These are phyloP conservation scores for Frieseomelitta varia DNA, from an alignment of 1,140 invertebrate genomes.

Conservation along the genomic window DNA sequence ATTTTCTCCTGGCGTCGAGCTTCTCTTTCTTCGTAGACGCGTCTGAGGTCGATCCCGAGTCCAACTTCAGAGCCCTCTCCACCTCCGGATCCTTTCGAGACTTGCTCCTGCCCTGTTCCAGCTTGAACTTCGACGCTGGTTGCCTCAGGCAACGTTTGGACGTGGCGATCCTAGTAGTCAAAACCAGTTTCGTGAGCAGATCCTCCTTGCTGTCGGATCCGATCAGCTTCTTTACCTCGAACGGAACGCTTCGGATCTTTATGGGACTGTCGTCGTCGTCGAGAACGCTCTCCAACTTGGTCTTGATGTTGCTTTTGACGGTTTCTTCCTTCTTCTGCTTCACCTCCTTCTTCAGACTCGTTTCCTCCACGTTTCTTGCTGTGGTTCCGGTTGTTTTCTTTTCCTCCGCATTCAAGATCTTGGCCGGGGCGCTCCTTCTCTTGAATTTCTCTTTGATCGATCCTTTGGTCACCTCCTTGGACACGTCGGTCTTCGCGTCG, in stretches of 20 bases:
- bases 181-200: constrained; percentile 51
- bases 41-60: constrained; percentile 1
- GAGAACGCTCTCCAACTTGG: background rate
- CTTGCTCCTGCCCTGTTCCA: background rate
- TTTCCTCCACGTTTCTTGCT: background rate
- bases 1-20: constrained; percentile 61
- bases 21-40: constrained; percentile 44
- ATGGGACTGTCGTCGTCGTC: background rate
- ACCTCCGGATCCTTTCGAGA: constrained; percentile 8
- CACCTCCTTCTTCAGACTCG: background rate
- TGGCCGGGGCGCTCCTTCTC: background rate
- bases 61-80: background rate
- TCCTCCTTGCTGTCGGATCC: constrained; percentile 54
- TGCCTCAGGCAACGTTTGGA: constrained; percentile 54
- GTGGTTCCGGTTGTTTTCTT: background rate
- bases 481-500: constrained; percentile 8
- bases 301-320: no score
- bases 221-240: constrained; percentile 68
- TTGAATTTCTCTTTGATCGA: constrained; percentile 12
- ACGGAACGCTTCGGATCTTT: constrained; percentile 48
- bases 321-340: constrained; percentile 45
- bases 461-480: constrained; percentile 33
- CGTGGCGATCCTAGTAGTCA: constrained; percentile 27
- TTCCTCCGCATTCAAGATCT: background rate
- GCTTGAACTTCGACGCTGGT: constrained; percentile 68